Base-by-base conservation (phyloP, 2,888 invertebrate genomes). In the Volucella inanis region DNA sequence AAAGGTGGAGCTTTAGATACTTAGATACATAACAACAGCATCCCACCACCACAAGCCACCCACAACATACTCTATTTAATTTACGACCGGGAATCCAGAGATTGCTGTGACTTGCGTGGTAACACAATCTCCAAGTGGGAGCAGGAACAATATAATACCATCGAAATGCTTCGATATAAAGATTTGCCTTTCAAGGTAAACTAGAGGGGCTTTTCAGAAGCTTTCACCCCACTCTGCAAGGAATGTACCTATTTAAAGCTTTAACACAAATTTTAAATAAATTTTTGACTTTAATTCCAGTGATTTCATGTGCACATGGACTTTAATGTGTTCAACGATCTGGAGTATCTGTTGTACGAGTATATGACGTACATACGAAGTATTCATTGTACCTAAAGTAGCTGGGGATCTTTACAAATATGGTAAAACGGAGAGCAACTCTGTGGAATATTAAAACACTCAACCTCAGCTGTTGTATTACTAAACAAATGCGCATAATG, bases 401-500 rank as follows among this genome's bases (percentile, higher is more conserved):
- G 31, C 31, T 31, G 31, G 31, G 22, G 31, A 6, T 31, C 31
- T 31, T 22, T 6, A 6, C 31, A 31, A 6, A 31, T 61, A 14
- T 64, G 49, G 31, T 50, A 74, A 64, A 78, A 70, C 14, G 18
- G 18, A 43, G 38, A 41, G 45, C 62, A 49, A 65, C 74, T 62
- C 50, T 22, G 52, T 43, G 68, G 67, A 76, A 77, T 77, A 59
- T 74, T 74, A 81, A 87, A 87, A 87, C 88, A 89, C 88, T 90
- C 89, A 88, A 87, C 87, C 89, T 88, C 90, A 90, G 90, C 89
- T 91, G 91, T 88, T 89, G 89, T 88, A n/a, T 68, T 54, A 12
- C 67, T 74, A 74, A 80, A 74, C 80, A 80, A 80, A 74, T 80
- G 67, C 61, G 62, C 43, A 39, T 74, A 80, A 80, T 80, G 80